Percentiles rank a stretch among this genome's conserved stretches.
These are phyloP conservation scores for Nilaparvata lugens DNA, from an alignment of 1,140 invertebrate genomes.

Conservation along the genomic window DNA sequence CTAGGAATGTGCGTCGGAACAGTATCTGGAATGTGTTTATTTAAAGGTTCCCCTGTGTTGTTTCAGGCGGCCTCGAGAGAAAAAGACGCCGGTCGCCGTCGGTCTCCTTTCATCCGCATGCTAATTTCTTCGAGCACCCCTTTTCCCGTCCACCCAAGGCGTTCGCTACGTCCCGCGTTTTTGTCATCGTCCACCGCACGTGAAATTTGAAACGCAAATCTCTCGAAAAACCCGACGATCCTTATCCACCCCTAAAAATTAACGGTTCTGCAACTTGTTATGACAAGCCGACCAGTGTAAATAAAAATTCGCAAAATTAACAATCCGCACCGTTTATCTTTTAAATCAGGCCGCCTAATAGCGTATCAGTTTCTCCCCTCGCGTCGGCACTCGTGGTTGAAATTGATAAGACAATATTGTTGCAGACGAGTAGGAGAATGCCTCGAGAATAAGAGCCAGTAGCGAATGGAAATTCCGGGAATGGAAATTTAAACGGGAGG, in stretches of 20 bases:
- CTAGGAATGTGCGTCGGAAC: not conserved
- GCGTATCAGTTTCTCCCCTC: too few species aligned
- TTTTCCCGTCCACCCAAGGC: not conserved
- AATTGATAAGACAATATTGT: too few species aligned
- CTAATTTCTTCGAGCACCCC: not conserved
- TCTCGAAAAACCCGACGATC: not conserved
- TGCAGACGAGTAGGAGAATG: too few species aligned
- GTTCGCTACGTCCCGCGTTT: not conserved
- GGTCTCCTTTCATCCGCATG: not conserved
- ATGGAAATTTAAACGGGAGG: too few species aligned
- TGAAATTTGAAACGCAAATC: slow-evolving; percentile 3
- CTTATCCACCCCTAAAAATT: not conserved
- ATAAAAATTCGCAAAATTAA: too few species aligned
- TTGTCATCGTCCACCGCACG: not conserved
- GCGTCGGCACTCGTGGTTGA: too few species aligned
- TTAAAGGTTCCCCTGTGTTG: not conserved
- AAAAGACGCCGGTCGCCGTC: not conserved
- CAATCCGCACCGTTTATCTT: too few species aligned
- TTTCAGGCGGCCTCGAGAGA: not conserved
- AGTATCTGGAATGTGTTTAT: not conserved
- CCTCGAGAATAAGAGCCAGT: too few species aligned
- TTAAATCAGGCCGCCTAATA: too few species aligned
- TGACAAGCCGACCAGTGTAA: too few species aligned
- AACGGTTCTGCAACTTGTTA: too few species aligned
- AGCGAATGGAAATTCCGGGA: too few species aligned